A percentile compares a stretch with the other conserved stretches of the same genome.
Evolutionary conservation across 1,140 invertebrate genomes (phyloP).

Genomic region (Tetramorium alpestre): DNA sequence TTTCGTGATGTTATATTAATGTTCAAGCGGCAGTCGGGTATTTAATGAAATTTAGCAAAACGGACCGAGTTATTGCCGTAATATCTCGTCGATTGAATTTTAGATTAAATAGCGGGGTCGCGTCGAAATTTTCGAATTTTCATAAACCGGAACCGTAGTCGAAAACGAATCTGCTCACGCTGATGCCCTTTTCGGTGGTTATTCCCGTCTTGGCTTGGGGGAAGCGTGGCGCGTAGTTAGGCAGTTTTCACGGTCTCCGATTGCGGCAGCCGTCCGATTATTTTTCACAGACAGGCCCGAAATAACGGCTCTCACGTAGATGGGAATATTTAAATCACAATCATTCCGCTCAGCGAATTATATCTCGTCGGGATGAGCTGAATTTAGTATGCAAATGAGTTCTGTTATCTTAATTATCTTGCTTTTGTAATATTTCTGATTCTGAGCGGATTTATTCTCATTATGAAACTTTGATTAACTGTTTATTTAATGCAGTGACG

Average conservation of each 20-base stretch:
- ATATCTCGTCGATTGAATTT: conserved; percentile 30
- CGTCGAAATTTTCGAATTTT: conserved; percentile 28
- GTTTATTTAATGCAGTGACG: conserved; percentile 21
- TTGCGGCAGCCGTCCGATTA: neutral
- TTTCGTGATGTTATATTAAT: neutral
- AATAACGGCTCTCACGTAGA: conserved; percentile 30
- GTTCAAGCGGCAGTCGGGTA: neutral
- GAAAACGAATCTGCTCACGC: conserved; percentile 27
- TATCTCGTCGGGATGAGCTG: conserved; percentile 19
- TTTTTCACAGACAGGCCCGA: conserved; percentile 29
- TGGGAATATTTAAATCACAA: conserved; percentile 45
- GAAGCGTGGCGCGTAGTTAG: conserved; percentile 11
- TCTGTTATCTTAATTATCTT: conserved; percentile 55
- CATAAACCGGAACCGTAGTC: neutral
- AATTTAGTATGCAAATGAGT: conserved; percentile 52
- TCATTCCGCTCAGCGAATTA: conserved; percentile 35
- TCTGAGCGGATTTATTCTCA: conserved; percentile 27
- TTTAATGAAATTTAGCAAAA: conserved; percentile 47
- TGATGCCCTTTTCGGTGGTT: neutral
- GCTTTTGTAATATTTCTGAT: conserved; percentile 50
- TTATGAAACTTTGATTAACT: conserved; percentile 32
- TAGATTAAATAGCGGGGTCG: neutral
- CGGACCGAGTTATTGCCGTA: conserved; percentile 33
- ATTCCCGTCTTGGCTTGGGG: neutral
- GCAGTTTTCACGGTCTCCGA: neutral